These are phyloP conservation scores for Heliopora coerulea DNA, from an alignment of 92 coral and sea anemone species.

Conservation along the genomic window DNA sequence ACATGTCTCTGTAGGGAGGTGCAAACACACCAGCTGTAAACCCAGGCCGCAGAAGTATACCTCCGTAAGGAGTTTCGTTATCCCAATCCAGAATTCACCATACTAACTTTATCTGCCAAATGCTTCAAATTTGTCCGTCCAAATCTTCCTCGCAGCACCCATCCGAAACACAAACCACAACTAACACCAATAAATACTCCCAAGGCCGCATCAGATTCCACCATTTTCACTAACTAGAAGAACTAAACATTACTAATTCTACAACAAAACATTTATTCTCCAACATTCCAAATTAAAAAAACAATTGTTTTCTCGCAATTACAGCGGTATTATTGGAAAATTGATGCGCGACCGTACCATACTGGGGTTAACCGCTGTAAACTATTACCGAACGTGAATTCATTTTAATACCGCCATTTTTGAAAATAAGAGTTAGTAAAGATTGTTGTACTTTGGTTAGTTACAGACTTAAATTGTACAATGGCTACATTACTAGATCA, in stretches of 20 bases:
- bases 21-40: no score
- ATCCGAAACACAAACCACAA: constrained; percentile 75
- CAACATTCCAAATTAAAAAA: no score
- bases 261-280: no score
- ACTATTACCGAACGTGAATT: neutral
- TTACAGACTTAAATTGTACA: neutral
- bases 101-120: constrained; percentile 36
- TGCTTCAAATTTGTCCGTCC: constrained; percentile 27
- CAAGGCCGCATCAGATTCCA: constrained; percentile 52
- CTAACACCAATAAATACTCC: constrained; percentile 65
- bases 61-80: no score
- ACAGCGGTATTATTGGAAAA: neutral
- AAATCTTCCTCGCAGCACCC: constrained; percentile 71
- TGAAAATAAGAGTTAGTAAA: neutral
- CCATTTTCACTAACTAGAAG: constrained; percentile 2
- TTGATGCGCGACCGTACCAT: neutral
- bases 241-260: neutral
- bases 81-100: no score
- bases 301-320: no score
- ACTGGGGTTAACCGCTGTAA: neutral
- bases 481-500: constrained; percentile 74
- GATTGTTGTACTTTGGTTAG: neutral
- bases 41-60: no score
- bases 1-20: no score
- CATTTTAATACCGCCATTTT: constrained; percentile 34